These are phyloP conservation scores for Lithobates sylvaticus DNA, from an alignment of 2,797 vertebrate genomes.

Conservation along the genomic window DNA sequence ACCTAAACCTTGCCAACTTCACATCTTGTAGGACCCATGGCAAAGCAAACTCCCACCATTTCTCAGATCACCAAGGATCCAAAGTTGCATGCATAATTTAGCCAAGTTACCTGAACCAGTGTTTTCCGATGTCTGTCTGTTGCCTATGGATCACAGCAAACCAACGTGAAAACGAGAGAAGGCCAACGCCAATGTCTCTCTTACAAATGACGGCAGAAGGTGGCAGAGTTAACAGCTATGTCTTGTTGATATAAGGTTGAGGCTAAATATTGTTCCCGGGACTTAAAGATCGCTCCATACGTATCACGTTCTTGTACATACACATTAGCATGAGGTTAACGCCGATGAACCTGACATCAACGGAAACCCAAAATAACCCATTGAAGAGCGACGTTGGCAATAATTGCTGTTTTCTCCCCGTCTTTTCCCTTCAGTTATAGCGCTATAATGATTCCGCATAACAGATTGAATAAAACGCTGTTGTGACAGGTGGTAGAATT, in stretches of 20 bases:
- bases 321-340: slow-evolving; percentile 85
- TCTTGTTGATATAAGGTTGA: slow-evolving; percentile 70
- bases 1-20: too few species aligned
- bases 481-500: slow-evolving; percentile 99
- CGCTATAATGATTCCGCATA: slow-evolving; percentile 97
- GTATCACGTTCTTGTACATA: slow-evolving; percentile 78
- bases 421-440: slow-evolving; percentile 85
- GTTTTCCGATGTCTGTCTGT: not conserved
- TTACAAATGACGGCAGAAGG: slow-evolving; percentile 71
- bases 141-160: not conserved
- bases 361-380: slow-evolving; percentile 95
- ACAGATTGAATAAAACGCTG: slow-evolving; percentile 95
- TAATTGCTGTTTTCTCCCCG: slow-evolving; percentile 98
- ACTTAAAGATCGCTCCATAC: slow-evolving; percentile 74
- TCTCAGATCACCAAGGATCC: not conserved
- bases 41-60: not conserved
- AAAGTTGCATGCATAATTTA: not conserved
- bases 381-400: slow-evolving; percentile 97
- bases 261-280: slow-evolving; percentile 70
- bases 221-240: slow-evolving; percentile 63
- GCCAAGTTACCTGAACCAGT: not conserved
- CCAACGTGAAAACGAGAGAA: slow-evolving; percentile 1
- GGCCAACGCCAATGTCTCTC: slow-evolving; percentile 20
- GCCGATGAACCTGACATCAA: slow-evolving; percentile 93
- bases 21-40: too few species aligned